phyloP scores from a whole-genome alignment of 2,113 vertebrate genomes.

The Serinus canaria region DNA sequence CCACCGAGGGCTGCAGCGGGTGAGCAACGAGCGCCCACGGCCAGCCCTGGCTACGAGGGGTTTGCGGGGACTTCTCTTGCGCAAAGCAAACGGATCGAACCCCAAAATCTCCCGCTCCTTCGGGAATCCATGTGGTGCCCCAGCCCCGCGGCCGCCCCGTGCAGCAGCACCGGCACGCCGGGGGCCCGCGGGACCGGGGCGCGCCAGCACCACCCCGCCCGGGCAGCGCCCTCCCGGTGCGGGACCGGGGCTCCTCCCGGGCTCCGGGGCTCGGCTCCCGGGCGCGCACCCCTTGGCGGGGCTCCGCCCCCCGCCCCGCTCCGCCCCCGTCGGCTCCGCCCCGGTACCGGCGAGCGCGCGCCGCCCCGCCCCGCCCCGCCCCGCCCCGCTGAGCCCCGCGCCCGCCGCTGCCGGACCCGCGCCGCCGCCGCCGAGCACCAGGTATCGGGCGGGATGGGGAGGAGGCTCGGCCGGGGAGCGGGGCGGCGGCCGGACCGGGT shows the following conservation, averaged over 20 bases:
- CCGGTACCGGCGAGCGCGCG: no score
- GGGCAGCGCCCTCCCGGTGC: background rate
- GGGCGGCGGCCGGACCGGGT: background rate
- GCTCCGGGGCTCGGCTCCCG: background rate
- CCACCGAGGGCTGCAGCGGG: rapidly evolving
- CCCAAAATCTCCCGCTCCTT: background rate
- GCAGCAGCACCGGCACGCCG: background rate
- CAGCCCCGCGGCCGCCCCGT: background rate
- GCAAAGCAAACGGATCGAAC: background rate
- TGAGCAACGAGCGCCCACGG: background rate
- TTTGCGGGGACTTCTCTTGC: background rate
- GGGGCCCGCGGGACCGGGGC: no score
- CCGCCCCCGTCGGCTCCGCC: no score
- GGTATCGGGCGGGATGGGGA: background rate
- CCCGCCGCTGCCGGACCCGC: no score
- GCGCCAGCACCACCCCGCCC: no score
- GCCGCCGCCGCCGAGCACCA: no score
- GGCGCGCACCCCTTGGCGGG: background rate
- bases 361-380: no score
- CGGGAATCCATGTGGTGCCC: background rate
- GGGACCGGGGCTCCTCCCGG: background rate
- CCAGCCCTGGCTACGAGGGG: background rate
- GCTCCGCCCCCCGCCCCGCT: background rate
- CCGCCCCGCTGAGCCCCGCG: no score
- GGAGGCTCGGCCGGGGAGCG: background rate